Conservation (phyloP, 2,113 vertebrate species). For the Seriola quinqueradiata region DNA sequence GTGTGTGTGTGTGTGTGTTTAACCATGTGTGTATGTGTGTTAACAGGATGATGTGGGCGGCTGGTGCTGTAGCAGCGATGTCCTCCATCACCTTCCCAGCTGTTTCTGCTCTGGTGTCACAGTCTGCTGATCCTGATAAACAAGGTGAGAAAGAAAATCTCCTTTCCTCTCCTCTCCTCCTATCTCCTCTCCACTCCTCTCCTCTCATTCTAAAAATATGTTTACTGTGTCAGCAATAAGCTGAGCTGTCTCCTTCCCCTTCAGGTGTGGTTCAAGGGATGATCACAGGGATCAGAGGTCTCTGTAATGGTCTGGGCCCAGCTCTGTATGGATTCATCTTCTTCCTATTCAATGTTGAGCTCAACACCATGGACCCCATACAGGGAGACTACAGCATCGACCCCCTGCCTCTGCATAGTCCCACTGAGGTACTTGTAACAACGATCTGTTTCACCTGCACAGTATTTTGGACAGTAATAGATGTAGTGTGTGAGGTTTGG, state of each 20-base stretch:
- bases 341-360: conserved; percentile 94
- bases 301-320: conserved; percentile 97
- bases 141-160: conserved; percentile 85
- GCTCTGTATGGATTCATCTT: conserved; percentile 96
- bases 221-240: too few species aligned
- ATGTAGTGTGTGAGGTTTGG: too few species aligned
- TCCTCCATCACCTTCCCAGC: conserved; percentile 94
- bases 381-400: conserved; percentile 80
- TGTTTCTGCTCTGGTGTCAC: conserved; percentile 92
- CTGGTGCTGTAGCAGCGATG: conserved; percentile 83
- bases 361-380: conserved; percentile 87
- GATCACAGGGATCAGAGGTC: conserved; percentile 95
- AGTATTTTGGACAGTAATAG: background rate
- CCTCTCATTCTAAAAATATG: background rate
- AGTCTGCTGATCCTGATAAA: conserved; percentile 91
- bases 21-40: conserved; percentile 1
- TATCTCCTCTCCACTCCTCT: background rate
- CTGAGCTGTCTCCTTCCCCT: background rate
- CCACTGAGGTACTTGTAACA: conserved; percentile 64
- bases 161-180: background rate
- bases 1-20: background rate
- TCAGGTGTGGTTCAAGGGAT: conserved; percentile 96
- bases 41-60: conserved; percentile 86
- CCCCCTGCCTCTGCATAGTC: conserved; percentile 77
- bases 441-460: background rate